Base-by-base conservation (phyloP, 2,888 invertebrate genomes). In the Drosophila tripunctata region DNA sequence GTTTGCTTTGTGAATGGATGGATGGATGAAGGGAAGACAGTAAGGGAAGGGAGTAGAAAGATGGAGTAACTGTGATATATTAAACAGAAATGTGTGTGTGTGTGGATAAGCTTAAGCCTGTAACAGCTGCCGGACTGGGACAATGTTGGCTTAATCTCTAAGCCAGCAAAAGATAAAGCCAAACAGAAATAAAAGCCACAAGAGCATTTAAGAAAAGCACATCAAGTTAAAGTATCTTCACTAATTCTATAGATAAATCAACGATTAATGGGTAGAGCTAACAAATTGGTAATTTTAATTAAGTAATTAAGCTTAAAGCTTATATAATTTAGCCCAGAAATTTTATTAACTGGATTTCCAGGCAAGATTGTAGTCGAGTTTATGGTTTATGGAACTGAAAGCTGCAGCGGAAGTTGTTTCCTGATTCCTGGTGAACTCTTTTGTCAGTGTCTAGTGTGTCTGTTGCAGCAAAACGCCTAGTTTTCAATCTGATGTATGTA, bases 401-500 rank as follows among this genome's bases (percentile, higher is more conserved):
- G 21, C 12, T 19, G 24, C 27, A 19, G 21, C 5, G 17, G 19
- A 45, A 15, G 7, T 5, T 14, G 15, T 15, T 14, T 15, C 1
- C 15, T 10, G 41, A 30, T 12, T 33, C 15, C 31, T 33, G 30
- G 35, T 40, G 15, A 55, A 50, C 43, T 35, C 22, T 57, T 4
- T 10, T 5, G 45, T 12, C 27, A 31, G 40, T 36, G 52, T 55
- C 36, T 57, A n/a, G n/a, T n/a, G 66, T 68, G 67, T 72, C 76
- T 64, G 69, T 47, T 41, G 55, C 64, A 72, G 70, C 17, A 50
- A n/a, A n/a, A 50, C 36, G 66, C 55, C 76, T 68, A 74, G 70
- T 79, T 78, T 84, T 75, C 78, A 80, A 80, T 72, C n/a, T 82
- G 83, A 76, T 78, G 80, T 41, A 68, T 62, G 62, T n/a, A n/a